phyloP scores from a whole-genome alignment of 2,888 invertebrate genomes.

The Drosophila eohydei region DNA sequence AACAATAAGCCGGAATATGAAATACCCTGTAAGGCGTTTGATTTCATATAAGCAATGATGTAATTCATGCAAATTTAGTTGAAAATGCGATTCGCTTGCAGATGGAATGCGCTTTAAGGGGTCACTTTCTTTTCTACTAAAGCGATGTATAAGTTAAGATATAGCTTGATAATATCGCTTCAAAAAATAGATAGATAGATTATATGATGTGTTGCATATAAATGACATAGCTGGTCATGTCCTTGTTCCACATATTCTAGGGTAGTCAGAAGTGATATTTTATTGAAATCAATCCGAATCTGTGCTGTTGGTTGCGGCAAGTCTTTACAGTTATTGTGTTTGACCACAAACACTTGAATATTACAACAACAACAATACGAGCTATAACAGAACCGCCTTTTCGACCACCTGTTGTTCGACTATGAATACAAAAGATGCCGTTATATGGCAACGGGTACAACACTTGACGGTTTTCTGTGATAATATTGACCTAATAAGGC shows the following conservation, averaged over 20 bases:
- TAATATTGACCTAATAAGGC: constrained; percentile 9
- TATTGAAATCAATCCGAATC: constrained; percentile 38
- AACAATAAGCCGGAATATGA: not conserved
- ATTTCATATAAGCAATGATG: not conserved
- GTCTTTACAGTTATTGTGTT: constrained; percentile 66
- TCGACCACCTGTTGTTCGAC: constrained; percentile 57
- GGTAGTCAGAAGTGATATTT: constrained; percentile 20
- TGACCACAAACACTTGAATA: constrained; percentile 70
- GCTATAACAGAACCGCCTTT: constrained; percentile 26
- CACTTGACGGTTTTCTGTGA: constrained; percentile 52
- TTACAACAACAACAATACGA: constrained; percentile 24
- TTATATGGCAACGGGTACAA: constrained; percentile 34
- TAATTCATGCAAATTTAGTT: not conserved
- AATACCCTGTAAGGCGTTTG: not conserved
- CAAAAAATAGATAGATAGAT: too few relatives aligned
- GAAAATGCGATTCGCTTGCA: not conserved
- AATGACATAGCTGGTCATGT: not conserved
- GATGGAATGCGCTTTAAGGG: not conserved
- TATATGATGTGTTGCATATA: not conserved
- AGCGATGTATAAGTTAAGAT: not conserved
- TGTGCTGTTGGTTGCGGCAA: constrained; percentile 25
- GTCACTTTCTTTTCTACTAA: not conserved
- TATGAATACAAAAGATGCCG: constrained; percentile 51
- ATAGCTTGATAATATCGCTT: not conserved
- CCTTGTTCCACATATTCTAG: not conserved